phyloP scores from a whole-genome alignment of 2,113 vertebrate genomes.

The Podiceps cristatus region DNA sequence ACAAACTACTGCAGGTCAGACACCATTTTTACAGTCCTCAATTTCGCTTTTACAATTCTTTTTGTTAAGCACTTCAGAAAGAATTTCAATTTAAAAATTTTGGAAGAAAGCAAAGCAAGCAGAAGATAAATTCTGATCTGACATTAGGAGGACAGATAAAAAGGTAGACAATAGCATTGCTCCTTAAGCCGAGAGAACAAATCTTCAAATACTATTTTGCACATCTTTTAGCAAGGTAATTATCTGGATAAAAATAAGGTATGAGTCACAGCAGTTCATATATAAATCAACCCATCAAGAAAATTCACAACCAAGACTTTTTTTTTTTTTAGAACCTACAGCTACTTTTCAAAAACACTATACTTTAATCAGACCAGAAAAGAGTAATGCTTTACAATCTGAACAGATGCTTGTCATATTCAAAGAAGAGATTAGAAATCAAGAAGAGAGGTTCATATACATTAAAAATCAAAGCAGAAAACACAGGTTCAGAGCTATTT shows the following conservation, averaged over 20 bases:
- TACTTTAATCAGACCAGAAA: neutral
- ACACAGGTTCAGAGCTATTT: neutral
- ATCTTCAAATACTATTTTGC: neutral
- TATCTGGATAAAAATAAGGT: slow-evolving; percentile 45
- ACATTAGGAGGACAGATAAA: neutral
- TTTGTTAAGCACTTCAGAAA: neutral
- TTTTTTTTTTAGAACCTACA: neutral
- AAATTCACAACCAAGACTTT: neutral
- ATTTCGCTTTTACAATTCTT: neutral
- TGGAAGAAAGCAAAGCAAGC: neutral
- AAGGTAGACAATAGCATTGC: neutral
- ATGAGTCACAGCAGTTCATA: slow-evolving; percentile 32
- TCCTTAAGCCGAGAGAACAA: neutral
- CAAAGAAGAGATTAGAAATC: neutral
- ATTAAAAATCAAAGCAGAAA: neutral
- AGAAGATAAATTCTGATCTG: neutral
- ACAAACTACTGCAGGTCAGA: neutral
- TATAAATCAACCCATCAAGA: slow-evolving; percentile 2
- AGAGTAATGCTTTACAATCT: neutral
- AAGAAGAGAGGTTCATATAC: neutral
- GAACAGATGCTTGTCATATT: neutral
- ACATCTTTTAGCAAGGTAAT: slow-evolving; percentile 37
- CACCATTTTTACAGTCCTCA: neutral
- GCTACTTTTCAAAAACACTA: neutral
- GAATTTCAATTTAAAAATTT: neutral